These are phyloP conservation scores for Syrphus vitripennis DNA, from an alignment of 2,888 invertebrate species.

Conservation along the genomic window DNA sequence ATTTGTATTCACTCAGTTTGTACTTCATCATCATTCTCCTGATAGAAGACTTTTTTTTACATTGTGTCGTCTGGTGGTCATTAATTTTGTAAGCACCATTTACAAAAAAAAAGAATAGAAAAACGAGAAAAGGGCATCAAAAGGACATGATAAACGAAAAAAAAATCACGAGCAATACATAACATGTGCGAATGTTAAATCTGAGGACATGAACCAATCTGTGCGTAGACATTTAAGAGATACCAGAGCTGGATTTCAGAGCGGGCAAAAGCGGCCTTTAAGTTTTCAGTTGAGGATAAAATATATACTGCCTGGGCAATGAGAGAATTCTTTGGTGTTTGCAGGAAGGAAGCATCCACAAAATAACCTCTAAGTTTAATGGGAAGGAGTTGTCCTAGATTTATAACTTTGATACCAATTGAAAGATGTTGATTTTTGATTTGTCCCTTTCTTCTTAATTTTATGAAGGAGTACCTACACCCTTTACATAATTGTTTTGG, in stretches of 20 bases:
- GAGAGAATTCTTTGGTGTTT: too few relatives aligned
- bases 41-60: not conserved
- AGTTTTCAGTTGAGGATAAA: too few relatives aligned
- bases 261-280: too few relatives aligned
- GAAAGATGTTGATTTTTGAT: too few relatives aligned
- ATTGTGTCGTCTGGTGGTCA: not conserved
- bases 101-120: not conserved
- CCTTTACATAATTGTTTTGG: too few relatives aligned
- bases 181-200: not conserved
- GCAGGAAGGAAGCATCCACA: too few relatives aligned
- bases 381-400: too few relatives aligned
- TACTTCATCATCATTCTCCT: not conserved
- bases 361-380: too few relatives aligned
- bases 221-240: not conserved
- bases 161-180: not conserved
- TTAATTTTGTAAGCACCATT: not conserved
- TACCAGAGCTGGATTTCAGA: not conserved
- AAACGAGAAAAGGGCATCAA: not conserved
- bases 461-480: too few relatives aligned
- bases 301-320: too few relatives aligned
- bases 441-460: too few relatives aligned
- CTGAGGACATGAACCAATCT: slow-evolving; percentile 2
- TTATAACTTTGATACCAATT: too few relatives aligned
- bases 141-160: not conserved
- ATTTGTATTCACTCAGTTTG: not conserved